phyloP scores from a whole-genome alignment of 2,113 vertebrate species.

The Suncus etruscus region DNA sequence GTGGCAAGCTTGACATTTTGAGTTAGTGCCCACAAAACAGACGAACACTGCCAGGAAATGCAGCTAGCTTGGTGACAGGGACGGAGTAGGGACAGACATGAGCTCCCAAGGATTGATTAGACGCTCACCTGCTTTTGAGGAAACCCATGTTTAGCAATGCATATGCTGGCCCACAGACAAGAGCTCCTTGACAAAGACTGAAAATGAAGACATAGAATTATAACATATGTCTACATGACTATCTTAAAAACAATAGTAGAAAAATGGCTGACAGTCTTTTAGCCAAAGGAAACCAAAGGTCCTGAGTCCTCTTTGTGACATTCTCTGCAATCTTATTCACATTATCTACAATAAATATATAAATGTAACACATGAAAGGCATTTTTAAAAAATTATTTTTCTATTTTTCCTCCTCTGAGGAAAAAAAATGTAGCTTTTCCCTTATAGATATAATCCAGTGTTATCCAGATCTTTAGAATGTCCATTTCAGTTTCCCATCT shows the following conservation, averaged over 20 bases:
- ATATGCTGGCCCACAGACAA: not conserved
- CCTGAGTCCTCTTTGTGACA: not conserved
- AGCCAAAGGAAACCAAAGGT: not conserved
- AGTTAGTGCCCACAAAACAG: not conserved
- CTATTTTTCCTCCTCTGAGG: too few relatives aligned
- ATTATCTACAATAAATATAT: not conserved
- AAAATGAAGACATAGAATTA: not conserved
- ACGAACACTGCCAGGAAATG: not conserved
- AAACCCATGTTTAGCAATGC: not conserved
- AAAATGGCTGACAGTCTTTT: not conserved
- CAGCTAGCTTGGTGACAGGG: rapidly evolving
- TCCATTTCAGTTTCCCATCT: not conserved
- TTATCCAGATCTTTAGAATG: not conserved
- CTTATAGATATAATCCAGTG: not conserved
- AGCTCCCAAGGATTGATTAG: not conserved
- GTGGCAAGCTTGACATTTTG: not conserved
- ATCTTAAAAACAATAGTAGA: not conserved
- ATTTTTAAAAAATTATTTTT: not conserved
- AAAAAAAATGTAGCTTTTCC: not conserved
- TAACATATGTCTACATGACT: not conserved
- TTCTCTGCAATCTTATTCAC: not conserved
- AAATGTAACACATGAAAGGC: not conserved
- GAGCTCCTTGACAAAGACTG: not conserved
- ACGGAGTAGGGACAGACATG: too few relatives aligned
- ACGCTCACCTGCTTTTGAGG: not conserved